Percentiles rank a stretch among this genome's conserved stretches.
phyloP scores from a whole-genome alignment of 2,797 vertebrate species.

The Peromyscus aztecus region DNA sequence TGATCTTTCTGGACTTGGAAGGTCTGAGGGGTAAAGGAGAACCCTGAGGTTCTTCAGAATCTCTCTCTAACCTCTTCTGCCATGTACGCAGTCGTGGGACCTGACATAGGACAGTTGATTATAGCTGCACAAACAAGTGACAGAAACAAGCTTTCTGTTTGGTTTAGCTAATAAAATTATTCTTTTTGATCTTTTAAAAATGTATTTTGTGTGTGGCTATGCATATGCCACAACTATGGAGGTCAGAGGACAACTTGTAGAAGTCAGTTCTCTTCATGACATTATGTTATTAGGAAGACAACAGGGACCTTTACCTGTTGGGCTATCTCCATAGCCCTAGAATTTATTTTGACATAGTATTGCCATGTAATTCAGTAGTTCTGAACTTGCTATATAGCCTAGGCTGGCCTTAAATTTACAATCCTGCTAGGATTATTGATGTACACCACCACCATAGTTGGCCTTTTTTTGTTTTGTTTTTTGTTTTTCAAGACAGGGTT shows the following conservation, averaged over 20 bases:
- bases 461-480: not conserved
- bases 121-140: not conserved
- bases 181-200: not conserved
- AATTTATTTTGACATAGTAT: not conserved
- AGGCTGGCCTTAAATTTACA: not conserved
- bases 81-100: not conserved
- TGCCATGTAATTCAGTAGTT: not conserved
- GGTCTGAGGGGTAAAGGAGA: slow-evolving; percentile 56
- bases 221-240: not conserved
- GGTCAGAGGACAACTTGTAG: not conserved
- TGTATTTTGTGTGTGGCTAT: not conserved
- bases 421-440: not conserved
- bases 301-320: not conserved
- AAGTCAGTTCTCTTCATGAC: not conserved
- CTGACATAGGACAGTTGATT: not conserved
- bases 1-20: slow-evolving; percentile 51
- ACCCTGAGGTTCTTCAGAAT: slow-evolving; percentile 31
- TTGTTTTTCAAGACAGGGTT: no score
- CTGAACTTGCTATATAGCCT: not conserved
- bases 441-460: not conserved
- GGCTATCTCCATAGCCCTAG: not conserved
- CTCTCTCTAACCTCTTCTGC: not conserved
- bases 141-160: not conserved
- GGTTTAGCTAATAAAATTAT: not conserved
- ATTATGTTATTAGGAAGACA: not conserved